Base-by-base conservation (phyloP, 1,140 invertebrate species). In the Antheraea mylitta region DNA sequence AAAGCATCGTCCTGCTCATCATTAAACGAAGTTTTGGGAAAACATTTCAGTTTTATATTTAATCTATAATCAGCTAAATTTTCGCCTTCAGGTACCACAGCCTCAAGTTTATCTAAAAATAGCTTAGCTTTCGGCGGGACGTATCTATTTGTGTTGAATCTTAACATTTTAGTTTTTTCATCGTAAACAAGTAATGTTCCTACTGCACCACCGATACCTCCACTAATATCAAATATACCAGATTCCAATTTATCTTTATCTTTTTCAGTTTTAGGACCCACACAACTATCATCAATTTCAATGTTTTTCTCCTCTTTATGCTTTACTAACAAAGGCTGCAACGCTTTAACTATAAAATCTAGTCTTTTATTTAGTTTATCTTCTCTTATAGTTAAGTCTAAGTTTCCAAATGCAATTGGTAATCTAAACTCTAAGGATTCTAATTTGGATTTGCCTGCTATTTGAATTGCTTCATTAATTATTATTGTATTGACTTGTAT, bases 331-430 rank as follows among this genome's bases (percentile, higher is more conserved):
- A 73, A 19, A 8, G 22, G 13, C 37, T 64, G 22, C 59, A 73
- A 70, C 60, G 19, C 42, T 19, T n/a, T 18, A 11, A 22, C 42
- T 48, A 65, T 53, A 42, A 45, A 18, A 65, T 65, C 42, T 18
- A 65, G 18, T 19, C 19, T 19, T 48, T 65, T 65, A 16, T 65
- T 45, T 18, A 45, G 9, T 65, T 53, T 65, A 22, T 69, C 36
- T 18, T 58, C 42, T n/a, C 42, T 68, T 66, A 58, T 45, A 30
- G 67, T 48, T 58, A 74, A 65, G 16, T 75, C 73, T n/a, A 48
- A 18, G 18, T 71, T 75, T 6, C 73, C 73, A 65, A 75, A 75
- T 7, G 48, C 67, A 30, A 37, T 19, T 7, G 73, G 73, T 58
- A 75, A 19, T 58, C 64, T 48, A 36, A 72, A 75, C n/a, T n/a